Conservation (phyloP, 2,797 vertebrate genomes). For the Merluccius polli region DNA sequence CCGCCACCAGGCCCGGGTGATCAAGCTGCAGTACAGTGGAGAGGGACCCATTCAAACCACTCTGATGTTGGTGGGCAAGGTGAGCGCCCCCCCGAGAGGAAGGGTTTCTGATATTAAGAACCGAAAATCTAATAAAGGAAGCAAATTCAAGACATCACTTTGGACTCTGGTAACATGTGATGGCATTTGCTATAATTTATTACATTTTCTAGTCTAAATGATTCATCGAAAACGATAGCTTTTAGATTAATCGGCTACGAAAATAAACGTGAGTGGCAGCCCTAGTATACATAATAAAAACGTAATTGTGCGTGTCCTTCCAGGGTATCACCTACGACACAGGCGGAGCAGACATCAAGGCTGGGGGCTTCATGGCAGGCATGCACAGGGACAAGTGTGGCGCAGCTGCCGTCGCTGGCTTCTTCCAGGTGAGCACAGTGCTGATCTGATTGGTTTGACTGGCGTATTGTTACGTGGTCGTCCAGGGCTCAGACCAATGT, state of each 20-base stretch:
- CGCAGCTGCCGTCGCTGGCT: conserved; percentile 78
- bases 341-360: conserved; percentile 81
- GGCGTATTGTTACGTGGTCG: background rate
- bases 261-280: too few relatives aligned
- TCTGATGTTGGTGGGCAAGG: conserved; percentile 80
- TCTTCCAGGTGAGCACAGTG: conserved; percentile 70
- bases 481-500: background rate
- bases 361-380: conserved; percentile 79
- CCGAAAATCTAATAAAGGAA: too few relatives aligned
- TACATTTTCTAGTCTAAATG: too few relatives aligned
- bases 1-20: conserved; percentile 77
- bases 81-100: conserved; percentile 34
- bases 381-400: conserved; percentile 85
- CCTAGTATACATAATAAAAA: too few relatives aligned
- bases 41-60: conserved; percentile 70
- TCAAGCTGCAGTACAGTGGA: conserved; percentile 76
- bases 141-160: too few relatives aligned
- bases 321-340: conserved; percentile 83
- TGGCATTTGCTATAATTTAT: too few relatives aligned
- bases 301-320: background rate
- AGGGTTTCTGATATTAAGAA: background rate
- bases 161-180: too few relatives aligned
- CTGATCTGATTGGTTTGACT: background rate
- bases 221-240: too few relatives aligned
- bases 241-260: too few relatives aligned